These are phyloP conservation scores for Petrocephalus zakoni DNA, from an alignment of 2,113 vertebrate species.

Conservation along the genomic window DNA sequence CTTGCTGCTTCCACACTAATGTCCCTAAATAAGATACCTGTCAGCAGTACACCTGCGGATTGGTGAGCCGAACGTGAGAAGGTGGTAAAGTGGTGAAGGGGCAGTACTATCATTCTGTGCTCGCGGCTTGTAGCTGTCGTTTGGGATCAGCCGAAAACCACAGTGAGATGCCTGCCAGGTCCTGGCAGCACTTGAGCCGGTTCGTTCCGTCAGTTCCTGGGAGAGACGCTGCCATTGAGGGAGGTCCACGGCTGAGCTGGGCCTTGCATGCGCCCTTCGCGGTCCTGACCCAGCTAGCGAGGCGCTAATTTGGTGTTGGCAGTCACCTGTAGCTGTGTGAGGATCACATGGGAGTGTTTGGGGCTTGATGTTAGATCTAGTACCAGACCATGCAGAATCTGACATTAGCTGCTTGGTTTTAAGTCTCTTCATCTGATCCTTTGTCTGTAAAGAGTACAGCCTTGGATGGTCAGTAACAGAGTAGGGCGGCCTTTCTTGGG, in stretches of 20 bases:
- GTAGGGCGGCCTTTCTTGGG: neutral
- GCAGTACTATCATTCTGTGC: neutral
- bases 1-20: neutral
- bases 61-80: neutral
- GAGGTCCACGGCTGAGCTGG: neutral
- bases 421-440: neutral
- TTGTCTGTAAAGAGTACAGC: neutral
- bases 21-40: neutral
- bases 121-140: neutral
- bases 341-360: neutral
- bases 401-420: neutral
- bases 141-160: neutral
- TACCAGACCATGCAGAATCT: neutral
- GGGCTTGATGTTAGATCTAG: neutral
- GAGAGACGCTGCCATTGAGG: neutral
- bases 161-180: no score
- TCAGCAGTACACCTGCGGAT: neutral
- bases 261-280: neutral
- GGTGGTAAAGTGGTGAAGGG: neutral
- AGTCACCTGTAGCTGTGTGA: neutral
- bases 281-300: constrained; percentile 6
- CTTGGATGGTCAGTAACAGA: neutral
- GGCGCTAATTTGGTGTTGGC: neutral
- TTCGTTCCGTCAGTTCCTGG: neutral
- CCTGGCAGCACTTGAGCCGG: neutral